Percentiles rank a stretch among this genome's conserved stretches.
Evolutionary conservation across 2,113 vertebrate genomes (phyloP).

Genomic region (Sturnira hondurensis): DNA sequence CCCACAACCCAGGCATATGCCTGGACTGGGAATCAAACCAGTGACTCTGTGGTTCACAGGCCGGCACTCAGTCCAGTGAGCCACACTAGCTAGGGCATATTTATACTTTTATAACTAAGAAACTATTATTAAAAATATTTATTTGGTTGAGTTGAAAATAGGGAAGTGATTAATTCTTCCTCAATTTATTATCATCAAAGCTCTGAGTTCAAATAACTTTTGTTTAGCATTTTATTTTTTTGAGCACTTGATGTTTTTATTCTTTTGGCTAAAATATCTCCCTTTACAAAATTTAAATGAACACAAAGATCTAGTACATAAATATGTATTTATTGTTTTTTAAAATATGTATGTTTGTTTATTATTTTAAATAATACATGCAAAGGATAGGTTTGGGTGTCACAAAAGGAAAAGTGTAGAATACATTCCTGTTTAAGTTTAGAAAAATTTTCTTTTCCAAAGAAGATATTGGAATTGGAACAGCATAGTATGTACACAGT

Average conservation of each 20-base stretch:
- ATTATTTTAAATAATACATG: background rate
- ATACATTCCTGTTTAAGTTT: slow-evolving; percentile 6
- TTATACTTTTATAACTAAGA: background rate
- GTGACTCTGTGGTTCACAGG: too few species aligned
- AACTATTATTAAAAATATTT: background rate
- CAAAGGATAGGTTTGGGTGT: background rate
- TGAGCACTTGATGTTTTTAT: background rate
- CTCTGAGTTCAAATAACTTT: background rate
- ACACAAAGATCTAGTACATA: background rate
- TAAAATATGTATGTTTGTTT: background rate
- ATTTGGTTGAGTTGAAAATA: background rate
- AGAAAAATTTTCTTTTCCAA: background rate
- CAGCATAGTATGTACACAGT: background rate
- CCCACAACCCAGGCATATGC: too few species aligned
- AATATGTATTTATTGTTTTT: background rate
- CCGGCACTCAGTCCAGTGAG: too few species aligned
- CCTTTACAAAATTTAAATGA: background rate
- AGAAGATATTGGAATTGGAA: background rate
- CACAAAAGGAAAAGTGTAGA: background rate
- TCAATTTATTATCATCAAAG: background rate
- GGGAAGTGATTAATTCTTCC: background rate
- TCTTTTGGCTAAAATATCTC: background rate
- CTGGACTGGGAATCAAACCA: too few species aligned
- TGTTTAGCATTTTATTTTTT: background rate
- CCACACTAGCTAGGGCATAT: too few species aligned